phyloP scores from a whole-genome alignment of 2,888 invertebrate genomes.

The Acleris holmiana region DNA sequence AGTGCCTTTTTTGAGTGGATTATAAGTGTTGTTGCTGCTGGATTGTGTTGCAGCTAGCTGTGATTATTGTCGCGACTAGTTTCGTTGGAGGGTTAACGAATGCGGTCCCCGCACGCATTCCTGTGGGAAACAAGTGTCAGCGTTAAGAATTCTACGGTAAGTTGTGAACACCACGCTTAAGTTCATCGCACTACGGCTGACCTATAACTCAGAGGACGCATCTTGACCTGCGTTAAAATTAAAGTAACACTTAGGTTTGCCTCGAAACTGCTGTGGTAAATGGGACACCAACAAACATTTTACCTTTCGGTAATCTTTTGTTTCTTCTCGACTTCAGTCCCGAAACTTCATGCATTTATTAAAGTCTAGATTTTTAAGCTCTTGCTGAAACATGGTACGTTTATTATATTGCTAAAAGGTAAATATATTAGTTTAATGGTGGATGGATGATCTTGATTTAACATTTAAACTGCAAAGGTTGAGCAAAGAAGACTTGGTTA shows the following conservation, averaged over 20 bases:
- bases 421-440: too few species aligned
- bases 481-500: too few species aligned
- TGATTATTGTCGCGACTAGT: constrained; percentile 84
- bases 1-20: constrained; percentile 80
- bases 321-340: constrained; percentile 13
- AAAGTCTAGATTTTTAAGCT: neutral
- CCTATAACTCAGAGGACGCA: constrained; percentile 69
- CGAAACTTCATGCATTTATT: constrained; percentile 1
- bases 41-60: constrained; percentile 55
- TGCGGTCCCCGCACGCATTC: constrained; percentile 82
- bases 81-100: constrained; percentile 82
- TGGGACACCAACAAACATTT: constrained; percentile 24
- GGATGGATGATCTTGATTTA: too few species aligned
- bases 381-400: neutral
- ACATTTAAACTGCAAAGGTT: too few species aligned
- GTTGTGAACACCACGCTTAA: constrained; percentile 76
- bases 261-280: constrained; percentile 29
- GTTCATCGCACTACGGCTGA: constrained; percentile 79
- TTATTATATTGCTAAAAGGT: neutral
- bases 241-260: constrained; percentile 36
- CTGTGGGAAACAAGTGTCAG: constrained; percentile 81
- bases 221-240: constrained; percentile 47
- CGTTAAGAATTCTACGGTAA: constrained; percentile 83
- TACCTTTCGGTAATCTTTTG: constrained; percentile 32
- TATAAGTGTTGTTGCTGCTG: constrained; percentile 55